Base-by-base conservation (phyloP, 1,140 invertebrate genomes). In the Leucophenga varia region DNA sequence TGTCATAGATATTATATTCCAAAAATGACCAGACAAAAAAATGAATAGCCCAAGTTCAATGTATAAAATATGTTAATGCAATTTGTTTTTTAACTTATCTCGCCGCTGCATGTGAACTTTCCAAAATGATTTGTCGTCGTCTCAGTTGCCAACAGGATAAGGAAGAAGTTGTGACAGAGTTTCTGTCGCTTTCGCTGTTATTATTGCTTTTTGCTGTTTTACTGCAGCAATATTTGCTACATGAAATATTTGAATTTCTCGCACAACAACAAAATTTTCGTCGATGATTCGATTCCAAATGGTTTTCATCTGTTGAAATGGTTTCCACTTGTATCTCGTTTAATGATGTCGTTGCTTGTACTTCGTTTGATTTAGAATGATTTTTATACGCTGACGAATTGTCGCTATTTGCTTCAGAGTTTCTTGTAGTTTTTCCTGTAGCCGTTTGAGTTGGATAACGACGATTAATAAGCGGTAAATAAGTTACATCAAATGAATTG, bases 231-330 rank as follows among this genome's bases (percentile, higher is more conserved):
- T 55, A 57, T 25, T 25, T 25, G 10, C 22, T 25, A 25, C 5
- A 25, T 25, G n/a, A n/a, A n/a, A n/a, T n/a, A 18, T 34, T 36
- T 9, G 38, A 40, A 10, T 18, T 17, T 7, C 55, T 49, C 44
- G 41, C 41, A 21, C 55, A 57, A 32, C 55, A 57, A 22, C 55
- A 57, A 37, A 51, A 57, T 25, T 25, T 25, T 14, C 20, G 3
- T 10, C 20, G 10, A 10, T 10, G 18, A n/a, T 30, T 30, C 7
- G 7, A 30, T n/a, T 8, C 7, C 25, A 8, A n/a, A n/a, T n/a
- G 25, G 25, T 30, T 7, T n/a, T n/a, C 12, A 30, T 30, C 12
- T 30, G 25, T 30, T 30, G 25, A 30, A 8, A n/a, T 30, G 7
- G 25, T 30, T 30, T 30, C 12, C 22, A 25, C 22, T 25, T 6